Conservation (phyloP, 2,113 vertebrate species). For the Gambusia affinis region DNA sequence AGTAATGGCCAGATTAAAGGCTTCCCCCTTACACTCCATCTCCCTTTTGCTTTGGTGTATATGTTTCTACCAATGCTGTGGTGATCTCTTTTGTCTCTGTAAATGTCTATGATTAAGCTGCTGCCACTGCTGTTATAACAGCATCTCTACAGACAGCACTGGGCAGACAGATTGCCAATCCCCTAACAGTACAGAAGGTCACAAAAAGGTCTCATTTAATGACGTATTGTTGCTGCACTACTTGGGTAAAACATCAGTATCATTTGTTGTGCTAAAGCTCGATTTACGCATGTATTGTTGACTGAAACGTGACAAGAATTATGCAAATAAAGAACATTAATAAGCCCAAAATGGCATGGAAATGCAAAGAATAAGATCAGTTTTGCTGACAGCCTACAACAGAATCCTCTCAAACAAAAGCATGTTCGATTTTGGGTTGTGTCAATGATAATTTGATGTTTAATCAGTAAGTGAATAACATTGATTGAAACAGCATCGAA, state of each 20-base stretch:
- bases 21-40: conserved; percentile 16
- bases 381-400: conserved; percentile 19
- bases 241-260: background rate
- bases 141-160: conserved; percentile 24
- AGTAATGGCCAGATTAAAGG: conserved; percentile 52
- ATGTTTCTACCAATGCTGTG: conserved; percentile 25
- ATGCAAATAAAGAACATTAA: background rate
- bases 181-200: conserved; percentile 17
- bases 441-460: conserved; percentile 42
- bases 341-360: background rate
- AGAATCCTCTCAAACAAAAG: conserved; percentile 9
- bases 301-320: background rate
- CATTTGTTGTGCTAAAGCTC: background rate
- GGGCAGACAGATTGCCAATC: conserved; percentile 35
- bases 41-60: conserved; percentile 44
- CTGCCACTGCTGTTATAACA: conserved; percentile 23
- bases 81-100: conserved; percentile 37
- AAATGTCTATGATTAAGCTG: conserved; percentile 48
- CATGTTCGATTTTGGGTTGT: conserved; percentile 35
- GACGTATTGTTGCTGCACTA: conserved; percentile 1
- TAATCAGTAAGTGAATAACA: conserved; percentile 42
- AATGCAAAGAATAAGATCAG: background rate
- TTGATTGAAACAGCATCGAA: conserved; percentile 51
- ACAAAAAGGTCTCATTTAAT: conserved; percentile 13
- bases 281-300: background rate